Evolutionary conservation across 2,113 vertebrate species (phyloP), one percentile per base, ranked within the genome.

Genomic region (Rhynchomys soricoides): DNA sequence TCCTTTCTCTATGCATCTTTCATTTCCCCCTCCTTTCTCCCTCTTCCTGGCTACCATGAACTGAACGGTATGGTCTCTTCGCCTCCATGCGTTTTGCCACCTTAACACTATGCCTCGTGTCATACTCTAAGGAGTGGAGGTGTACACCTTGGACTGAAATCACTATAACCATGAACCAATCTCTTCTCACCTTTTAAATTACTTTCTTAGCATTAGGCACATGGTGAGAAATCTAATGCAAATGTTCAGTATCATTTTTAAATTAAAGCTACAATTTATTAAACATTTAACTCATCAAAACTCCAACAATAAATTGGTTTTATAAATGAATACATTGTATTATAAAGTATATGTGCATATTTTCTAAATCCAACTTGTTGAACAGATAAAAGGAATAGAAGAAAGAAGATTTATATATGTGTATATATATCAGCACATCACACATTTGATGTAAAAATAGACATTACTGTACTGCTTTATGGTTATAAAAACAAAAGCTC

Each of bases 201-300:
- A 16, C 66, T 45, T 66, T 17, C 31, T 29, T 66, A 4, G 22
- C 34, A 45, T 45, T 66, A 40, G 0, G 26, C 9, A 66, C 24
- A 86, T 29, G 24, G 40, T 45, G 29, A 59, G n/a, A 64, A 59
- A 31, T 29, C 13, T 83, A 62, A 85, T 9, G 2, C 10, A 29
- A 29, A 16, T 29, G 6, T 13, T 26, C 62, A 16, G 5, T 83
- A 62, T 43, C 19, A 62, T 29, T 83, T 83, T 62, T 43, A 62
- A 62, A 43, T 24, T 62, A 40, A 37, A 40, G 19, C n/a, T 59
- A 19, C 11, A 11, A 82, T 62, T 62, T 43, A 16, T 8, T 89
- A 70, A 55, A 86, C 96, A 94, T 91, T 85, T 94, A 59, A 87
- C 96, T 64, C n/a, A 89, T 81, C 62, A 29, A 77, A 98, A 96